Conservation (phyloP, 2,113 vertebrate genomes). For the Chroicocephalus ridibundus region DNA sequence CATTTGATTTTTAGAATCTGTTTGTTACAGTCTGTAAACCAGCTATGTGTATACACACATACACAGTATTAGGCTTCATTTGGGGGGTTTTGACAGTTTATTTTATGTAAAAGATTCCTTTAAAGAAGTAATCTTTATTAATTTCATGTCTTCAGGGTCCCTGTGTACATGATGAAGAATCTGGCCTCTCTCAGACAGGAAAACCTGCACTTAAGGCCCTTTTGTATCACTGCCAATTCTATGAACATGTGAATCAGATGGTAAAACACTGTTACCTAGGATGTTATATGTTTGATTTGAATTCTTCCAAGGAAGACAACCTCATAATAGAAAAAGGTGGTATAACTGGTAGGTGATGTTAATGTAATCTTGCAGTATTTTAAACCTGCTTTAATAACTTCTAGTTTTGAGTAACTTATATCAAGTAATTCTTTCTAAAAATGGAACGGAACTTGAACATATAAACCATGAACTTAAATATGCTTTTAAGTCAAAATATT, state of each 20-base stretch:
- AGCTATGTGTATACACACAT: neutral
- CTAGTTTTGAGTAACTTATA: neutral
- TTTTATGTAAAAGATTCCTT: neutral
- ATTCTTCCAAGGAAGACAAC: constrained; percentile 18
- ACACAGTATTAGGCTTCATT: neutral
- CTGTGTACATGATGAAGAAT: constrained; percentile 90
- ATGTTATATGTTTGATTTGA: constrained; percentile 77
- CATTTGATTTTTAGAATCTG: neutral
- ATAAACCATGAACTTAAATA: neutral
- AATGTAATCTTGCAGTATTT: neutral
- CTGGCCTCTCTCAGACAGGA: constrained; percentile 85
- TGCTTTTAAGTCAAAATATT: neutral
- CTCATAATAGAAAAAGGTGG: neutral
- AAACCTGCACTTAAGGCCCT: constrained; percentile 88
- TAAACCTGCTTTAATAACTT: neutral
- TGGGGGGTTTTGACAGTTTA: rapidly evolving
- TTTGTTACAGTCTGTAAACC: neutral
- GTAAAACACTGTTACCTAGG: constrained; percentile 82
- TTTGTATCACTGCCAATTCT: constrained; percentile 89
- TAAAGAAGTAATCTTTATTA: neutral
- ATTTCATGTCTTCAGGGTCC: constrained; percentile 79
- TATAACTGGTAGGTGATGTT: constrained; percentile 44
- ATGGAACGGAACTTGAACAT: neutral
- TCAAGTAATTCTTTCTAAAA: neutral
- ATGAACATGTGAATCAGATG: constrained; percentile 83